Conservation (phyloP, 2,113 vertebrate genomes). For the Psephotus haematonotus region DNA sequence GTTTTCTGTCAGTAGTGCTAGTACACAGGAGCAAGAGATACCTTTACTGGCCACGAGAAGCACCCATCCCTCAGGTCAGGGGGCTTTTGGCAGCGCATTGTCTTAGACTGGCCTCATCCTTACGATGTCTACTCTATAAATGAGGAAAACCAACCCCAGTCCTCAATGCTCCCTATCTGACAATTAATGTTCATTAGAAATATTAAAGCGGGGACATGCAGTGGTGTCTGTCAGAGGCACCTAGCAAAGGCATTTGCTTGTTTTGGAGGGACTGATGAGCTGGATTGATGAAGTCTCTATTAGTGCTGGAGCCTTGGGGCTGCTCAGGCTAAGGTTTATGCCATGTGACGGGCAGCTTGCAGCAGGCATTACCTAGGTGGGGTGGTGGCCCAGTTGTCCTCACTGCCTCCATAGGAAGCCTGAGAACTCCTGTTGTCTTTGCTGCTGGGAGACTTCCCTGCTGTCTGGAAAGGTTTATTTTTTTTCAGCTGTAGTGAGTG, state of each 20-base stretch:
- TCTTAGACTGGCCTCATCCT: not conserved
- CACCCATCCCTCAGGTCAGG: not conserved
- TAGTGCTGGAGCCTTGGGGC: not conserved
- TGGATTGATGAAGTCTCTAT: not conserved
- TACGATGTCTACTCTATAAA: not conserved
- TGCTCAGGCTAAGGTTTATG: not conserved
- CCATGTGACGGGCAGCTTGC: rapidly evolving
- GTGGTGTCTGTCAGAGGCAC: not conserved
- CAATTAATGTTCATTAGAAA: not conserved
- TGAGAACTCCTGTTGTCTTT: not conserved
- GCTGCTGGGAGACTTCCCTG: not conserved
- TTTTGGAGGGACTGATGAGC: not conserved
- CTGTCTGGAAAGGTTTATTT: slow-evolving; percentile 1
- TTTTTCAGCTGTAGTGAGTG: not conserved
- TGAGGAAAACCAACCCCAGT: not conserved
- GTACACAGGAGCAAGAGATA: not conserved
- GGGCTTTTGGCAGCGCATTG: not conserved
- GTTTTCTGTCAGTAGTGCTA: not conserved
- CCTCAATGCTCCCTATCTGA: not conserved
- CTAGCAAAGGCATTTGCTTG: not conserved
- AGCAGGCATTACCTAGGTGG: not conserved
- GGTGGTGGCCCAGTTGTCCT: not conserved
- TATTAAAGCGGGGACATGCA: not conserved
- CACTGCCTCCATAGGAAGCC: not conserved
- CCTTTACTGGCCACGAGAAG: not conserved